Percentiles rank a stretch among this genome's conserved stretches.
These are phyloP conservation scores for Colletes collaris DNA, from an alignment of 2,888 invertebrate genomes.

Conservation along the genomic window DNA sequence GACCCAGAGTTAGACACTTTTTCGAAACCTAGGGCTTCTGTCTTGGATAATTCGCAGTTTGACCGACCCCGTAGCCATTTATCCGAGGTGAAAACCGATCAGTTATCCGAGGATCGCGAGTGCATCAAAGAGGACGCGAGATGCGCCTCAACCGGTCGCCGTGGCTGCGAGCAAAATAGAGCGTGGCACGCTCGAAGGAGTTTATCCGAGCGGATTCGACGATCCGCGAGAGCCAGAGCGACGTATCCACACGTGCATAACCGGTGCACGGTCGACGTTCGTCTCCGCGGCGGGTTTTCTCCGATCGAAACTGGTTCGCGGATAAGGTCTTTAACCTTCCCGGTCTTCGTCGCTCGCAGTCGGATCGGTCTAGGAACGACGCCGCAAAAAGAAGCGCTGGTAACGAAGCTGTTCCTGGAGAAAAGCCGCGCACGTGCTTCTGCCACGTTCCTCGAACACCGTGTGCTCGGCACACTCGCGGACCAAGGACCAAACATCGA, in stretches of 20 bases:
- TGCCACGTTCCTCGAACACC: neutral
- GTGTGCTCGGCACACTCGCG: too few relatives aligned
- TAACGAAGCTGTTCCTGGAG: slow-evolving; percentile 37
- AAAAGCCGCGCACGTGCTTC: slow-evolving; percentile 14
- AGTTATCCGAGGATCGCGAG: too few relatives aligned
- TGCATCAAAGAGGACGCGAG: too few relatives aligned
- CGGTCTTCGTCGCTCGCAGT: slow-evolving; percentile 41
- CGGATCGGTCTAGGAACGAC: slow-evolving; percentile 48
- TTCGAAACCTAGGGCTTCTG: too few relatives aligned
- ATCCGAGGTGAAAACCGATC: too few relatives aligned
- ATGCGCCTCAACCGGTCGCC: slow-evolving; percentile 26
- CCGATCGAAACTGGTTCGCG: slow-evolving; percentile 73
- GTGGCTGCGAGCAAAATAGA: slow-evolving; percentile 48
- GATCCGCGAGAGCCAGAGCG: slow-evolving; percentile 23
- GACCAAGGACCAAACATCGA: too few relatives aligned
- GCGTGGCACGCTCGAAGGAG: slow-evolving; percentile 11
- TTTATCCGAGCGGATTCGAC: slow-evolving; percentile 33
- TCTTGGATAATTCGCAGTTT: too few relatives aligned
- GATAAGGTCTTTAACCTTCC: slow-evolving; percentile 72
- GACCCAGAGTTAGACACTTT: too few relatives aligned
- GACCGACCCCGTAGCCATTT: too few relatives aligned
- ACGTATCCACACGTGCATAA: slow-evolving; percentile 36
- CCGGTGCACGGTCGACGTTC: slow-evolving; percentile 45
- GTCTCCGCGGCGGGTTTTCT: slow-evolving; percentile 63
- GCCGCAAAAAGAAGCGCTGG: slow-evolving; percentile 40